Evolutionary conservation across 1,140 invertebrate genomes (phyloP).

Genomic region (Calephelis virginiensis): DNA sequence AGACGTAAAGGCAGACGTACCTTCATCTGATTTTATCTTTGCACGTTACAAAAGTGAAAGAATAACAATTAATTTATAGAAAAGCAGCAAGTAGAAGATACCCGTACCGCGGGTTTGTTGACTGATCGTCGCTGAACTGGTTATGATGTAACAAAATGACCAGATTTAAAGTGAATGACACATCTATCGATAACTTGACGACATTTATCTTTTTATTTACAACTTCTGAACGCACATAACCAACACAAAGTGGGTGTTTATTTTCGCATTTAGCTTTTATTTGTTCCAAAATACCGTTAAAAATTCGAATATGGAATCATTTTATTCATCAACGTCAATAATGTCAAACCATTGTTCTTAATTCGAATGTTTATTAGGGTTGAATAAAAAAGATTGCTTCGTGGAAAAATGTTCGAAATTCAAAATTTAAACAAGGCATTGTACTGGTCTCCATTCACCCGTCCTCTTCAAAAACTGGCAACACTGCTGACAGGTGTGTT

Average conservation of each 20-base stretch:
- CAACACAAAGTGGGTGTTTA: conserved; percentile 12
- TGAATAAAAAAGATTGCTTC: conserved; percentile 10
- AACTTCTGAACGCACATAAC: conserved; percentile 6
- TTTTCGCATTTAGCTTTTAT: conserved; percentile 5
- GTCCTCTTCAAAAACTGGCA: conserved; percentile 74
- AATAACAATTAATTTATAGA: background rate
- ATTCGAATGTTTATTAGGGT: conserved; percentile 13
- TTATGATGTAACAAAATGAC: conserved; percentile 64
- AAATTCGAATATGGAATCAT: background rate
- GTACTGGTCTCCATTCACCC: conserved; percentile 62
- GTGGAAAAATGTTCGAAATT: conserved; percentile 46
- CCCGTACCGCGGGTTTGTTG: conserved; percentile 56
- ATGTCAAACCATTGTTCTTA: background rate
- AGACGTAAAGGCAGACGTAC: too few species aligned
- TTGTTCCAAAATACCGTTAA: conserved; percentile 4
- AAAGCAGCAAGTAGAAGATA: conserved; percentile 28
- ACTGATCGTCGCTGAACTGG: conserved; percentile 62
- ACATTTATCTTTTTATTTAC: conserved; percentile 16
- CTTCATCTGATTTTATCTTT: background rate
- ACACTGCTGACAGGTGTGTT: conserved; percentile 76
- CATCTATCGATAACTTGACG: conserved; percentile 25
- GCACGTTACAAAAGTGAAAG: background rate
- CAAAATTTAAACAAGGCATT: conserved; percentile 62
- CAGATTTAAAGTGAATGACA: conserved; percentile 39
- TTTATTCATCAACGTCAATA: background rate